Percentiles rank a stretch among this genome's conserved stretches.
Evolutionary conservation across 2,113 vertebrate genomes (phyloP).

Genomic region (Cochlearius cochlearius): DNA sequence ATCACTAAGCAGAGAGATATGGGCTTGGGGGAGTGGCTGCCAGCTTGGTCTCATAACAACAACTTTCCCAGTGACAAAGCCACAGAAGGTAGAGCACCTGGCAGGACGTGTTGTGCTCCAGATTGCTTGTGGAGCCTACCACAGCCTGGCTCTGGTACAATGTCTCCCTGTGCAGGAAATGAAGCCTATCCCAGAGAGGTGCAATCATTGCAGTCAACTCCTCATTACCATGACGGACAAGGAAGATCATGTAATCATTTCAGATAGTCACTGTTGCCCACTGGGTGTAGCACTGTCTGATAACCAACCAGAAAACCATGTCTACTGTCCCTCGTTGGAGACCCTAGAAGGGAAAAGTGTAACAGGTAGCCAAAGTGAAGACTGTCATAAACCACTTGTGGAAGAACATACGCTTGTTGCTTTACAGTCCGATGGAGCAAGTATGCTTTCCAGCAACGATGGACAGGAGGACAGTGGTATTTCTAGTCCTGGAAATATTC

Average conservation of each 20-base stretch:
- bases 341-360: not conserved
- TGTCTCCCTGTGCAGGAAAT: conserved; percentile 81
- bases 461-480: not conserved
- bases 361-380: conserved; percentile 12
- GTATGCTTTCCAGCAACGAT: not conserved
- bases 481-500: conserved; percentile 58
- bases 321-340: not conserved
- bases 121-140: conserved; percentile 88
- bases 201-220: conserved; percentile 91
- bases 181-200: conserved; percentile 87
- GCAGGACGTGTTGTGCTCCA: conserved; percentile 89
- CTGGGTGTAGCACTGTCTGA: conserved; percentile 81
- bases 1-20: conserved; percentile 86
- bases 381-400: not conserved
- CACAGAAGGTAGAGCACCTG: conserved; percentile 90
- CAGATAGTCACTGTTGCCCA: conserved; percentile 91
- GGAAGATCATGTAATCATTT: conserved; percentile 98
- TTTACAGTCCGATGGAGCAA: conserved; percentile 9
- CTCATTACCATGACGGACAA: conserved; percentile 97
- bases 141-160: conserved; percentile 92
- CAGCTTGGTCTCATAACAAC: conserved; percentile 85
- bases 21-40: conserved; percentile 95
- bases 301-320: conserved; percentile 50
- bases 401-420: not conserved
- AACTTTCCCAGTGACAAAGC: conserved; percentile 85